phyloP scores from a whole-genome alignment of 2,888 invertebrate species.

The Macropis europaea region DNA sequence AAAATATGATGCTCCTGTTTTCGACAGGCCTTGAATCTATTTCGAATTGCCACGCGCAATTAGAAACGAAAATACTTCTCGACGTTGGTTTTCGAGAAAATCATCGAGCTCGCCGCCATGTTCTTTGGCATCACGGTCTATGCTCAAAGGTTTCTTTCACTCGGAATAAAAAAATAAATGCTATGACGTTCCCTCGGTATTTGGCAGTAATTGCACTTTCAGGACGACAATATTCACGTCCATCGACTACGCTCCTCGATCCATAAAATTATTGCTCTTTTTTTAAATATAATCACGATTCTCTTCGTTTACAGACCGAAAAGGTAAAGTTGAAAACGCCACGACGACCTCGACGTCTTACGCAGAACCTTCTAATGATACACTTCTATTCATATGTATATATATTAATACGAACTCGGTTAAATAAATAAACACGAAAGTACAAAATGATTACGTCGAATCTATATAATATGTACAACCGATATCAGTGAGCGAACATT shows the following conservation, averaged over 20 bases:
- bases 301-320: not conserved
- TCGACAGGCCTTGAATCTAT: constrained; percentile 15
- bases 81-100: constrained; percentile 8
- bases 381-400: constrained; percentile 19
- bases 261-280: too few species aligned
- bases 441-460: constrained; percentile 38
- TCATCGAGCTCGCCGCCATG: constrained; percentile 34
- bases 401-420: constrained; percentile 48
- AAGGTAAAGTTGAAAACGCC: constrained; percentile 19
- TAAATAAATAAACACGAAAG: constrained; percentile 52
- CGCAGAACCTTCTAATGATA: constrained; percentile 26
- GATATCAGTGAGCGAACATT: constrained; percentile 55
- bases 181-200: not conserved
- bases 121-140: constrained; percentile 46
- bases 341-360: constrained; percentile 23
- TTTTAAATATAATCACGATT: not conserved
- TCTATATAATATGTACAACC: constrained; percentile 63
- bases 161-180: not conserved
- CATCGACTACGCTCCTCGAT: not conserved
- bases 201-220: constrained; percentile 16
- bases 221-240: not conserved
- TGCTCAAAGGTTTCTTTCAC: not conserved
- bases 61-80: not conserved
- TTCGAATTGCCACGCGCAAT: constrained; percentile 1
- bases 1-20: not conserved